These are phyloP conservation scores for Choreutis nemorana DNA, from an alignment of 2,888 invertebrate species.

Conservation along the genomic window DNA sequence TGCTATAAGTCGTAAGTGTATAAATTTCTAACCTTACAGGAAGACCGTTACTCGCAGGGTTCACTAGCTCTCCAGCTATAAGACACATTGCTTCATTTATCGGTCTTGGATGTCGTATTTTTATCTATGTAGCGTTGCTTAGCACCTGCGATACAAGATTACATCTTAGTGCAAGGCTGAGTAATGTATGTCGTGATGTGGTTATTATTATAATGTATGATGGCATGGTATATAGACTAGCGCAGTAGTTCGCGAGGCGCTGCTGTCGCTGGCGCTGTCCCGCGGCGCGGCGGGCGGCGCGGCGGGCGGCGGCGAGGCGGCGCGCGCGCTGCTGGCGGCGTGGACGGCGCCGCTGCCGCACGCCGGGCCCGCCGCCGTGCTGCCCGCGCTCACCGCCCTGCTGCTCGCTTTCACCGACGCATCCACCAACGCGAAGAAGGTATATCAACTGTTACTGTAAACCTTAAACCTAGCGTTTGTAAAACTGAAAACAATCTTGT, in stretches of 20 bases:
- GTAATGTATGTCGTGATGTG: too few relatives aligned
- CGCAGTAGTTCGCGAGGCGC: slow-evolving; percentile 65
- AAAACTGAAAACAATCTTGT: too few relatives aligned
- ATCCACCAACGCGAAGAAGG: slow-evolving; percentile 46
- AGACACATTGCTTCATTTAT: too few relatives aligned
- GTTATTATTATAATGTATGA: neutral
- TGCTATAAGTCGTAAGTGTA: too few relatives aligned
- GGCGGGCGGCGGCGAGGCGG: slow-evolving; percentile 20
- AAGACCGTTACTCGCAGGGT: too few relatives aligned
- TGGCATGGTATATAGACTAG: slow-evolving; percentile 48
- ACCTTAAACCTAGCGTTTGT: too few relatives aligned
- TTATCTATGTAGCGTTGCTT: too few relatives aligned
- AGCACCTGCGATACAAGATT: too few relatives aligned
- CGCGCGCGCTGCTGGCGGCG: slow-evolving; percentile 35
- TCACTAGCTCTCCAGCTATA: too few relatives aligned
- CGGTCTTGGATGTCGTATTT: too few relatives aligned
- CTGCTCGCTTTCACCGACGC: slow-evolving; percentile 46
- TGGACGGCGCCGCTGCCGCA: slow-evolving; percentile 31
- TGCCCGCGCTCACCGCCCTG: slow-evolving; percentile 48
- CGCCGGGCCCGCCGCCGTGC: slow-evolving; percentile 28
- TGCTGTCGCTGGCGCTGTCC: slow-evolving; percentile 33
- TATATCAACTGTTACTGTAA: slow-evolving; percentile 12
- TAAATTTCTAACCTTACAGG: too few relatives aligned
- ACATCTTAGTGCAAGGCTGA: too few relatives aligned
- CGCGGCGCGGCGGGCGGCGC: slow-evolving; percentile 15